These are phyloP conservation scores for Romanomermis culicivorax DNA, from an alignment of 2,888 invertebrate genomes.

Conservation along the genomic window DNA sequence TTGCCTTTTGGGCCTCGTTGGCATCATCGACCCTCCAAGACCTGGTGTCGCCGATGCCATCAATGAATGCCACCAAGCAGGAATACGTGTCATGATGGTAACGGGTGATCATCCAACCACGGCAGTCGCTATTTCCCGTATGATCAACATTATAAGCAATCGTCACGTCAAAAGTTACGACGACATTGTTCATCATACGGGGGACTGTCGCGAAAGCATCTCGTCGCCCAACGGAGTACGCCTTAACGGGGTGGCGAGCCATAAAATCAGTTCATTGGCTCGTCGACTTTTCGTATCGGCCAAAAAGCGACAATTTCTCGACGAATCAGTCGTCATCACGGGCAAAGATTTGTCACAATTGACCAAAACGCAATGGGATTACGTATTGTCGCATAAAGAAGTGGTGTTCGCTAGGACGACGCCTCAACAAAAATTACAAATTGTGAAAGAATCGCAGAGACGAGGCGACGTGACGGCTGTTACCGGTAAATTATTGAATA, in stretches of 20 bases:
- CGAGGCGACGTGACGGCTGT: constrained; percentile 1
- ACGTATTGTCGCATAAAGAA: background rate
- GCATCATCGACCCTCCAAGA: constrained; percentile 1
- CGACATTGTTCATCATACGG: background rate
- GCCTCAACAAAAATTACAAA: constrained; percentile 3
- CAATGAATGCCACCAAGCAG: background rate
- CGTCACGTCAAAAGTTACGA: background rate
- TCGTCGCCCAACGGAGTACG: background rate
- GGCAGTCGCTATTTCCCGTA: constrained; percentile 1
- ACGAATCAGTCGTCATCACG: constrained; percentile 1
- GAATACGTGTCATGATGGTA: constrained; percentile 4
- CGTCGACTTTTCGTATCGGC: background rate
- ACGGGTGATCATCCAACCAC: constrained; percentile 6
- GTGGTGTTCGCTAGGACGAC: constrained; percentile 3
- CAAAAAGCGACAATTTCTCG: background rate
- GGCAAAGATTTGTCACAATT: background rate
- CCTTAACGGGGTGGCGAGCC: too few species aligned
- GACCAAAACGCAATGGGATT: constrained; percentile 3
- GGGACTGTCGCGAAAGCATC: too few species aligned
- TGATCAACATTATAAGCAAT: background rate
- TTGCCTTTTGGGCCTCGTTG: background rate
- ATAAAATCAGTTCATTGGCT: background rate
- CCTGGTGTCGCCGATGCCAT: constrained; percentile 1
- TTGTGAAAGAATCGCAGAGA: background rate
- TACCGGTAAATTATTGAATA: background rate